Evolutionary conservation across 2,113 vertebrate genomes (phyloP).

Genomic region (Regulus satrapa): DNA sequence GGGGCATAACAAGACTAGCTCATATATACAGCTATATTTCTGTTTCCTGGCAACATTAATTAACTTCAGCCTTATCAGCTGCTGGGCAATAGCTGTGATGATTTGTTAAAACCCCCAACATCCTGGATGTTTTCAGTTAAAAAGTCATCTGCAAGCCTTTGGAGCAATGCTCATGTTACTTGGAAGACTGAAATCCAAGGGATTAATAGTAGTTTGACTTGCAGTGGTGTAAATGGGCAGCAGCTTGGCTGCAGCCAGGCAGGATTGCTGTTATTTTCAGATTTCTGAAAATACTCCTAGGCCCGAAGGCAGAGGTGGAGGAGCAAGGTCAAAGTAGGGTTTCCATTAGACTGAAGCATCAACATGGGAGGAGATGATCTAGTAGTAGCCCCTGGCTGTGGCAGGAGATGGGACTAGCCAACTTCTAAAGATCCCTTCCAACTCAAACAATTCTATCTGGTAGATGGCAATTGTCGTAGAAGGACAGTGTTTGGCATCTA

Average conservation of each 20-base stretch:
- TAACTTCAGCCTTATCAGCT: background rate
- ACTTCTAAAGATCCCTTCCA: background rate
- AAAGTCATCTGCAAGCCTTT: background rate
- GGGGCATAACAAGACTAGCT: background rate
- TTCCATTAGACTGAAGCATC: background rate
- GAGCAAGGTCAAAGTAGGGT: background rate
- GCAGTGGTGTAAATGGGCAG: background rate
- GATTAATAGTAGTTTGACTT: background rate
- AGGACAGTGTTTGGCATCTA: background rate
- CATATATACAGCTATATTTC: background rate
- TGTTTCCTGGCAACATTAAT: background rate
- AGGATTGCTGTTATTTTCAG: background rate
- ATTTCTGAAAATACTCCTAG: background rate
- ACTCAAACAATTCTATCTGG: background rate
- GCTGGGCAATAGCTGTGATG: background rate
- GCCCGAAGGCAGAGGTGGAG: background rate
- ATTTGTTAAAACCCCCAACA: background rate
- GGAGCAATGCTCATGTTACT: background rate
- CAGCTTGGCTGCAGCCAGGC: background rate
- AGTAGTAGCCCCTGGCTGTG: background rate
- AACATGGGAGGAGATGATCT: background rate
- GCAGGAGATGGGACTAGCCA: background rate
- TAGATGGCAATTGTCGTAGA: background rate
- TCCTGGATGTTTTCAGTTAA: conserved; percentile 6
- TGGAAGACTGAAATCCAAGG: background rate